Evolutionary conservation across 1,140 invertebrate genomes (phyloP).

Genomic region (Asobara japonica): DNA sequence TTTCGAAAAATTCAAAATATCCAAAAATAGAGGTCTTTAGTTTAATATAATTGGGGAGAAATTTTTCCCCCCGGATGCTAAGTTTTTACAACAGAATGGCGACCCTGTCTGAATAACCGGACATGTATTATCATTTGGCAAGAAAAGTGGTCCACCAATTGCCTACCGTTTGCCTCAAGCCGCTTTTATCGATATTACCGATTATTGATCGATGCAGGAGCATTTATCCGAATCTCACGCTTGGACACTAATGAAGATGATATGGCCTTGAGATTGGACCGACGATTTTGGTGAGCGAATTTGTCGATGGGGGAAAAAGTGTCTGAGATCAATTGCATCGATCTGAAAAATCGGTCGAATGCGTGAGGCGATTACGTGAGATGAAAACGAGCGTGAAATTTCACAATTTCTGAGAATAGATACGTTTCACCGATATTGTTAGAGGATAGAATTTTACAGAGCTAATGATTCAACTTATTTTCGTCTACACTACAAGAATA

Average conservation of each 20-base stretch:
- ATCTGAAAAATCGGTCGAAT: neutral
- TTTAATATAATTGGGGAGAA: neutral
- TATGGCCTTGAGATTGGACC: neutral
- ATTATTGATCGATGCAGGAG: neutral
- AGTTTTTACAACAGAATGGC: no score
- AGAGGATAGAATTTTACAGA: no score
- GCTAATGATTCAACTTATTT: no score
- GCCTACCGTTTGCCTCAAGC: neutral
- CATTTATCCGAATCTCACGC: neutral
- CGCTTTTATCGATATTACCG: neutral
- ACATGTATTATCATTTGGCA: neutral
- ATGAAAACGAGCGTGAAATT: neutral
- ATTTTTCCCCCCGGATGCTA: no score
- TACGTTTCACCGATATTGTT: no score
- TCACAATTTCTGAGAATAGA: neutral
- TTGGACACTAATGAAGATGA: neutral
- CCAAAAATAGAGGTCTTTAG: no score
- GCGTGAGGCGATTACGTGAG: neutral
- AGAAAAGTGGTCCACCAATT: neutral
- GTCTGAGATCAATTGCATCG: neutral
- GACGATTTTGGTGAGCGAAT: neutral
- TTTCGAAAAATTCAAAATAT: no score
- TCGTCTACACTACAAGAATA: no score
- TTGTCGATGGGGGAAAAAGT: neutral
- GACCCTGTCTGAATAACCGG: neutral